Evolutionary conservation across 2,888 invertebrate genomes (phyloP).

Genomic region (Parnassius glacialis): DNA sequence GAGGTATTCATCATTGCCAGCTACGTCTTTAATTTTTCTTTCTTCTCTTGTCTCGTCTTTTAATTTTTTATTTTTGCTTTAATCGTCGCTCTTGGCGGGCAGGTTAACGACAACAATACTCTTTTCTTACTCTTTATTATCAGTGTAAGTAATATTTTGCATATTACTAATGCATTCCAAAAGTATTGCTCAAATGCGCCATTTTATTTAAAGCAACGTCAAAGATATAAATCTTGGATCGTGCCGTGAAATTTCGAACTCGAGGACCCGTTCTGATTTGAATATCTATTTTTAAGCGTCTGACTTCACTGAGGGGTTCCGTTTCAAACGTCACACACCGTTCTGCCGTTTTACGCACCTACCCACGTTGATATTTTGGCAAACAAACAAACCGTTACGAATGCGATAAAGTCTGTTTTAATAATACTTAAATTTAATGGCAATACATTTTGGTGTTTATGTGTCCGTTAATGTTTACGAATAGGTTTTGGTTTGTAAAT

Average conservation of each 20-base stretch:
- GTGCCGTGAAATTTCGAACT: slow-evolving; percentile 53
- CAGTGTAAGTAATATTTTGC: too few species aligned
- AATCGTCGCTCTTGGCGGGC: too few species aligned
- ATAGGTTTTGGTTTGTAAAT: too few species aligned
- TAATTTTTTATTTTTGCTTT: too few species aligned
- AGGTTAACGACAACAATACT: too few species aligned
- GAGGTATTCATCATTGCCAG: too few species aligned
- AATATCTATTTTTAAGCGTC: slow-evolving; percentile 65
- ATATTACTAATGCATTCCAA: background rate
- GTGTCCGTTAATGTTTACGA: too few species aligned
- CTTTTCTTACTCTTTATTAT: too few species aligned
- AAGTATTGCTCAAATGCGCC: slow-evolving; percentile 26
- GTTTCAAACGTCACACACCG: slow-evolving; percentile 21
- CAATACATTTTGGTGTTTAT: too few species aligned
- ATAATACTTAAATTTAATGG: background rate
- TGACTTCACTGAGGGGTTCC: slow-evolving; percentile 54
- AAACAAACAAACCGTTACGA: slow-evolving; percentile 16
- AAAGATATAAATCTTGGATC: slow-evolving; percentile 43
- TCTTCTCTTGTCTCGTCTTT: too few species aligned
- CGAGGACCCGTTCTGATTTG: slow-evolving; percentile 50
- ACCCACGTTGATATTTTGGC: slow-evolving; percentile 18
- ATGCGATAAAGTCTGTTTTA: slow-evolving; percentile 10
- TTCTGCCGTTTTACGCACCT: slow-evolving; percentile 12
- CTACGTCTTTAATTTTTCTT: too few species aligned
- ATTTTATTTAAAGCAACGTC: slow-evolving; percentile 43